Base-by-base conservation (phyloP, 2,888 invertebrate species). In the Drosophila quinaria region DNA sequence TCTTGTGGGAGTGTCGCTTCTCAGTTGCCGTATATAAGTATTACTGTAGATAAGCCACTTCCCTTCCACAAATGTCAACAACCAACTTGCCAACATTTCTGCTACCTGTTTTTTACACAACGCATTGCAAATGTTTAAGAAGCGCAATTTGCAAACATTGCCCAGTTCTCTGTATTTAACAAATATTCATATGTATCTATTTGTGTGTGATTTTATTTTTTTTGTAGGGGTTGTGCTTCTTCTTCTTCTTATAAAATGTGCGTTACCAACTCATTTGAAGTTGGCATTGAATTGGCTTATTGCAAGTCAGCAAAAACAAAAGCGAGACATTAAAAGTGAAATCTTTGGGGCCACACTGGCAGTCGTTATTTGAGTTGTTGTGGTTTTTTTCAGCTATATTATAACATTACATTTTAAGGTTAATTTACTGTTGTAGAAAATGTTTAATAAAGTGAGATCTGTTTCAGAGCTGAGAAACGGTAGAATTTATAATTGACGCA, bases 201-300 rank as follows among this genome's bases (percentile, higher is more conserved):
- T 47, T 59, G 54, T 22, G 51, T 55, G 65, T 37, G 44, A 59
- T 39, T 73, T 73, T 1, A 11, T 41, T 15, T 31, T 31, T 74
- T 74, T 61, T 55, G 19, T 25, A 8, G 54, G 42, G 33, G 54
- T 61, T 61, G 49, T 37, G 58, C 61, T 59, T 69, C 39, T 50
- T 55, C 46, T 29, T 6, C 29, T 29, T 61, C n/a, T 22, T 19
- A 35, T 47, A 31, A 70, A 75, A 39, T 58, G 58, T 70, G 74
- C 76, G 70, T 76, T 72, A 62, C 62, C 49, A 59, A 31, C 66
- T 71, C n/a, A 62, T 61, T 59, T 61, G 8, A 47, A 66, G 74
- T 74, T 85, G 86, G 82, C 88, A 83, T 83, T 87, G 86, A 85
- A 79, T 71, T 79, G 76, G 58, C 67, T 78, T 59, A 72, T 68